These are phyloP conservation scores for Pseudorhiza aurosa DNA, from an alignment of 30 jellyfish, hydroid and myxozoan genomes.

Conservation along the genomic window DNA sequence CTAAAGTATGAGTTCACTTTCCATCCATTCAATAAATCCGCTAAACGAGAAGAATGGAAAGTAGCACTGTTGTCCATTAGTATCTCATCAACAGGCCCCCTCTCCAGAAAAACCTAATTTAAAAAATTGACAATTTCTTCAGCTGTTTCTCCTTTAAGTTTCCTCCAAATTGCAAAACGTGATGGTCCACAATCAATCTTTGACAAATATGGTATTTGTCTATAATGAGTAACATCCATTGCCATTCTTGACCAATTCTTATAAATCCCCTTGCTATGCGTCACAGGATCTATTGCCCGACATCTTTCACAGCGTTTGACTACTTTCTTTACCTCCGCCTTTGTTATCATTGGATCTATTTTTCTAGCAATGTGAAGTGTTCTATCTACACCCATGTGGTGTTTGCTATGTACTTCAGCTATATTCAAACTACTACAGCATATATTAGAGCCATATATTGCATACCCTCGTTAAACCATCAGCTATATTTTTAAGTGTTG, in stretches of 20 bases:
- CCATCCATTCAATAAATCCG: neutral
- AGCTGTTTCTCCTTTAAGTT: neutral
- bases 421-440: neutral
- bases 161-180: conserved; percentile 10
- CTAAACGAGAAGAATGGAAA: neutral
- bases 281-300: neutral
- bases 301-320: neutral
- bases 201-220: neutral
- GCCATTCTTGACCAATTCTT: neutral
- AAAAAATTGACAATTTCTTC: neutral
- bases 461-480: conserved; percentile 18
- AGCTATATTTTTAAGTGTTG: conserved; percentile 33
- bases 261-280: too few species aligned
- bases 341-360: neutral
- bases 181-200: conserved; percentile 20
- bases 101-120: neutral
- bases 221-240: conserved; percentile 5
- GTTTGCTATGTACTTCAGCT: neutral
- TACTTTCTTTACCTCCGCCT: neutral
- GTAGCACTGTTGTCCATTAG: neutral
- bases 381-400: conserved; percentile 4
- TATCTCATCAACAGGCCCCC: neutral
- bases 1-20: neutral
- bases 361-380: neutral
- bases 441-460: neutral